Percentiles rank a stretch among this genome's conserved stretches.
These are phyloP conservation scores for Meiosimyza decipiens DNA, from an alignment of 2,888 invertebrate species.

Conservation along the genomic window DNA sequence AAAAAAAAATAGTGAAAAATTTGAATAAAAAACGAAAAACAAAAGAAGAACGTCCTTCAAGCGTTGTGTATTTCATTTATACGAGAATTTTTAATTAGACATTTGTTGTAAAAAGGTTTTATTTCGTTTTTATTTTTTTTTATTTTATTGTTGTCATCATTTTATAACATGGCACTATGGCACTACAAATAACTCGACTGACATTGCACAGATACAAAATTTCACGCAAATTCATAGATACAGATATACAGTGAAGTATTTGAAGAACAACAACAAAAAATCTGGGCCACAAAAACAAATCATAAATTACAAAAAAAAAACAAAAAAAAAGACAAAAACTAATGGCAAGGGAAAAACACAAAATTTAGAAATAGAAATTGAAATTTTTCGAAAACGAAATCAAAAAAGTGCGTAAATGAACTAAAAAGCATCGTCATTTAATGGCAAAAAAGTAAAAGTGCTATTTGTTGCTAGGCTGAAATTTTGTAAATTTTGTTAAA, in stretches of 20 bases:
- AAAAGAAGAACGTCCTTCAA: constrained; percentile 17
- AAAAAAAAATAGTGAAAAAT: constrained; percentile 4
- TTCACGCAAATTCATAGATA: constrained; percentile 24
- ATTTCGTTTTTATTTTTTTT: not conserved
- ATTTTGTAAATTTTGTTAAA: too few relatives aligned
- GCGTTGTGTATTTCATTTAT: not conserved
- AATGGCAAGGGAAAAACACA: not conserved
- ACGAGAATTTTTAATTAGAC: constrained; percentile 9
- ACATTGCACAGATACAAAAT: constrained; percentile 6
- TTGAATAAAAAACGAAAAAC: constrained; percentile 19
- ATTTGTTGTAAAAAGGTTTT: not conserved
- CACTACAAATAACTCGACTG: constrained; percentile 1
- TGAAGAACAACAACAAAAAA: constrained; percentile 10
- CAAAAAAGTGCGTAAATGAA: not conserved
- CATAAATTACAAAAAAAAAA: not conserved
- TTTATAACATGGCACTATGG: constrained; percentile 7
- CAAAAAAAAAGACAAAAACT: not conserved
- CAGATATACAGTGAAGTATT: constrained; percentile 24
- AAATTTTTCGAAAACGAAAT: not conserved
- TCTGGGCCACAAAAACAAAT: constrained; percentile 26
- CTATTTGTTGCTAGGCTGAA: too few relatives aligned
- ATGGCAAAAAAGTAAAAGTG: too few relatives aligned
- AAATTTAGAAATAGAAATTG: constrained; percentile 17
- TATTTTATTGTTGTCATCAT: constrained; percentile 3
- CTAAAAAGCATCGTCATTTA: not conserved